Evolutionary conservation across 2,888 invertebrate species (phyloP).

Genomic region (Apantesis nais): DNA sequence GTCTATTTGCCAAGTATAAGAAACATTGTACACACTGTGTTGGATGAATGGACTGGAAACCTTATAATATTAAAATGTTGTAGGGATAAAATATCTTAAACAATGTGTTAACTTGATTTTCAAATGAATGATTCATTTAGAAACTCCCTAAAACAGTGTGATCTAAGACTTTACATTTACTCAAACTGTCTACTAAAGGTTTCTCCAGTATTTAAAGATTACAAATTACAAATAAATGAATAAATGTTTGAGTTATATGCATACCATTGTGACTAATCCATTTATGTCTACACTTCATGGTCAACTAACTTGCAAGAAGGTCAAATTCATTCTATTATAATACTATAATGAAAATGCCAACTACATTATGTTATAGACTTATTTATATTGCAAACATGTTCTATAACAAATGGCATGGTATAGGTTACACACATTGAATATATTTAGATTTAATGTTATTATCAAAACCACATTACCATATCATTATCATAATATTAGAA

Average conservation of each 20-base stretch:
- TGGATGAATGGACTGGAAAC: not conserved
- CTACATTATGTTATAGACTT: slow-evolving; percentile 28
- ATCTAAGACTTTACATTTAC: not conserved
- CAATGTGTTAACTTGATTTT: not conserved
- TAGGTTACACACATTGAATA: slow-evolving; percentile 26
- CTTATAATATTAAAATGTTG: not conserved
- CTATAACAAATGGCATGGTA: slow-evolving; percentile 20
- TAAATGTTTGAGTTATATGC: not conserved
- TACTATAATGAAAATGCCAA: slow-evolving; percentile 23
- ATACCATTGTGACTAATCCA: slow-evolving; percentile 14
- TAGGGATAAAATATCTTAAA: not conserved
- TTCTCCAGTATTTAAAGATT: not conserved
- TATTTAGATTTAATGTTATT: slow-evolving; percentile 27
- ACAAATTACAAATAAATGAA: not conserved
- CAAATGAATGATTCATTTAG: not conserved
- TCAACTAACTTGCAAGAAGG: slow-evolving; percentile 17
- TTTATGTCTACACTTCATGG: slow-evolving; percentile 11
- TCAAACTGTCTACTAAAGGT: not conserved
- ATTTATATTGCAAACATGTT: slow-evolving; percentile 27
- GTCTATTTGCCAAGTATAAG: not conserved
- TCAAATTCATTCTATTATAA: slow-evolving; percentile 19
- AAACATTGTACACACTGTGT: not conserved
- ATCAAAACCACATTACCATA: slow-evolving; percentile 27
- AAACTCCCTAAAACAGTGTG: not conserved
- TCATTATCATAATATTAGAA: slow-evolving; percentile 21